Base-by-base conservation (phyloP, 2,797 vertebrate genomes). In the Malurus leucopterus region DNA sequence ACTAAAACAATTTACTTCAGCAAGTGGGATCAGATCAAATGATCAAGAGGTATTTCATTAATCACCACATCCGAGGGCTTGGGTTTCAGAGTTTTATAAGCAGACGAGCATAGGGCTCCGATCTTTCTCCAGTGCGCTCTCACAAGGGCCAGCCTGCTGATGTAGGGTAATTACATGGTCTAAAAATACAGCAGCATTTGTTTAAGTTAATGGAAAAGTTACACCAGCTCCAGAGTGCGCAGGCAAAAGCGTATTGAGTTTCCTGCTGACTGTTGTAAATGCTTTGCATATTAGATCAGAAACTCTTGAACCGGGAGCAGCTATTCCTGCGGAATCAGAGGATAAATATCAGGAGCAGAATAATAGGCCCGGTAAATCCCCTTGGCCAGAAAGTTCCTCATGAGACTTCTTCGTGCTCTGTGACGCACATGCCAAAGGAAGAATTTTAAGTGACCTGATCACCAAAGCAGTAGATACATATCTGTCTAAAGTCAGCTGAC, bases 141-240 rank as follows among this genome's bases (percentile, higher is more conserved):
- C 94, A 86, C 78, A 84, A 96, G 92, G 91, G 88, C 93, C 91
- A 88, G 89, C 92, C 95, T 96, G 70, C 97, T 97, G 97, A 96
- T 96, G 87, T 92, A 93, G 96, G 86, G 91, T 95, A 96, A 97
- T 96, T 95, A 95, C 95, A 77, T 47, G 77, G 85, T 97, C 98
- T 98, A 98, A 98, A 98, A 98, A 97, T 98, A 98, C 83, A 63
- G 89, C 84, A 91, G 96, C 97, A 97, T 97, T 98, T 98, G 96
- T 97, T 97, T 96, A 96, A 95, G 94, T 90, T 94, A 95, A 95
- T 96, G 95, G 96, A 96, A 97, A 96, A 95, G 93, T 88, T 89
- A 90, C 34, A 95, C 91, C 88, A 94, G 94, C 83, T 80, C 76
- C 94, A 95, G 95, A 96, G 91, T 76, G 89, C 84, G 38, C 50